A percentile compares a stretch with the other conserved stretches of the same genome.
These are phyloP conservation scores for Clusia tigrina DNA, from an alignment of 2,888 invertebrate genomes.

Conservation along the genomic window DNA sequence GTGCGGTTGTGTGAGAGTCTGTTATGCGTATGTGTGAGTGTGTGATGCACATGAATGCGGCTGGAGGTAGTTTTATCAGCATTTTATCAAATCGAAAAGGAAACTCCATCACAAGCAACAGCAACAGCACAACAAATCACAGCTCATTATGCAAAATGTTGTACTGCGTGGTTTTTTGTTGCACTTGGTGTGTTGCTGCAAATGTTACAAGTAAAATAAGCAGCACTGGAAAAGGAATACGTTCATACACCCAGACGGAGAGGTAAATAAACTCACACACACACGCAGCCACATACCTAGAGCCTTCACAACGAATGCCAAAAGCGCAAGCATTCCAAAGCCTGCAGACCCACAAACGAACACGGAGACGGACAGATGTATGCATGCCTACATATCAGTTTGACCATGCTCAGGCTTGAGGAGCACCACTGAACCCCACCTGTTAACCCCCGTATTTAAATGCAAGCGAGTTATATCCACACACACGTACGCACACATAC, in stretches of 20 bases:
- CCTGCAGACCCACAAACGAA: slow-evolving; percentile 27
- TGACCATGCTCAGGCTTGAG: slow-evolving; percentile 12
- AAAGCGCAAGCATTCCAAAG: slow-evolving; percentile 33
- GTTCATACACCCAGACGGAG: too few relatives aligned
- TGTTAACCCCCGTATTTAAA: slow-evolving; percentile 7
- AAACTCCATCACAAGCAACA: slow-evolving; percentile 5
- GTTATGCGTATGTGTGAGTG: not conserved
- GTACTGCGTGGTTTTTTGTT: slow-evolving; percentile 12
- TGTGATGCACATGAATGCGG: not conserved
- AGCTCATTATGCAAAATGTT: slow-evolving; percentile 11
- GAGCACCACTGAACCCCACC: slow-evolving; percentile 17
- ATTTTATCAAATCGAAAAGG: not conserved
- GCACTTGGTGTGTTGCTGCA: slow-evolving; percentile 5
- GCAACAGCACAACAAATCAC: not conserved
- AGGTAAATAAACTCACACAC: slow-evolving; percentile 14
- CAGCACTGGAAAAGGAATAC: too few relatives aligned
- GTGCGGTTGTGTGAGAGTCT: not conserved
- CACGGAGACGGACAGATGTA: slow-evolving; percentile 14
- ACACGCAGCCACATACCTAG: slow-evolving; percentile 45
- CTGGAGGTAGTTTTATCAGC: not conserved
- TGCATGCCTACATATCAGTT: too few relatives aligned
- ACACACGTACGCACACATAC: slow-evolving; percentile 5
- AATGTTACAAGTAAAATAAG: too few relatives aligned
- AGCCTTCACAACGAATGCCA: slow-evolving; percentile 47
- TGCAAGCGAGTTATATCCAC: not conserved